A percentile compares a stretch with the other conserved stretches of the same genome.
Conservation (phyloP, 2,113 vertebrate genomes). For the Ammospiza nelsoni region DNA sequence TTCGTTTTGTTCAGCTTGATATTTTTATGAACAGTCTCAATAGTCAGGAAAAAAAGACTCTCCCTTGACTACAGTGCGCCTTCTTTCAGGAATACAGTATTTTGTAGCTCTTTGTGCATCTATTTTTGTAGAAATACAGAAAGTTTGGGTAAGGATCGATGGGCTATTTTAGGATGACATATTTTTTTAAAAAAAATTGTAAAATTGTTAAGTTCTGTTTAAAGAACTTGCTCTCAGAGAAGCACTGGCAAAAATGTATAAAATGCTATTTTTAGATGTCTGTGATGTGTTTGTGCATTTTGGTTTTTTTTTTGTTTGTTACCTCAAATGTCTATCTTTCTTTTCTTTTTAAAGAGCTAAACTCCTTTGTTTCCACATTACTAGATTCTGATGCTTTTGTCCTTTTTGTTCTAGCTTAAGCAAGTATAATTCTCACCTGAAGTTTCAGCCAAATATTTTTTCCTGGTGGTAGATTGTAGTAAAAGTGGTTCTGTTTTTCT, state of each 20-base stretch:
- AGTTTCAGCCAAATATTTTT: conserved; percentile 49
- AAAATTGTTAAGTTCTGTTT: conserved; percentile 90
- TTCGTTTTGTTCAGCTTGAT: conserved; percentile 60
- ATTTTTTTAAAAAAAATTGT: conserved; percentile 77
- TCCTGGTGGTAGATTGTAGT: neutral
- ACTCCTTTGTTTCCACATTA: conserved; percentile 34
- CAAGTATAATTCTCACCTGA: conserved; percentile 10
- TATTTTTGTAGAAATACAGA: conserved; percentile 83
- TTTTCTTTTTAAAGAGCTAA: conserved; percentile 49
- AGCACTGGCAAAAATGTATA: conserved; percentile 81
- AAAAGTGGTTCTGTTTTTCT: conserved; percentile 10
- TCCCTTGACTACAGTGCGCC: conserved; percentile 63
- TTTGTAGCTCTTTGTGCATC: conserved; percentile 77
- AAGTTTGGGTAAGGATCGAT: conserved; percentile 74
- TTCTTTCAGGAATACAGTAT: conserved; percentile 76
- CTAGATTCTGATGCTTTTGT: conserved; percentile 60
- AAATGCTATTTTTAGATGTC: conserved; percentile 75
- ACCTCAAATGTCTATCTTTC: conserved; percentile 69
- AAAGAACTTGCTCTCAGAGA: conserved; percentile 88
- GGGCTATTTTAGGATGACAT: conserved; percentile 77
- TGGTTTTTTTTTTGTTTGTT: conserved; percentile 67
- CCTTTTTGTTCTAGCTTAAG: conserved; percentile 40
- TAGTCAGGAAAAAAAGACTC: conserved; percentile 67
- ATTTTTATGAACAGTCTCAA: conserved; percentile 55
- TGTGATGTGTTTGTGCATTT: conserved; percentile 69